phyloP scores from a whole-genome alignment of 2,888 invertebrate genomes.

The Limnephilus lunatus region DNA sequence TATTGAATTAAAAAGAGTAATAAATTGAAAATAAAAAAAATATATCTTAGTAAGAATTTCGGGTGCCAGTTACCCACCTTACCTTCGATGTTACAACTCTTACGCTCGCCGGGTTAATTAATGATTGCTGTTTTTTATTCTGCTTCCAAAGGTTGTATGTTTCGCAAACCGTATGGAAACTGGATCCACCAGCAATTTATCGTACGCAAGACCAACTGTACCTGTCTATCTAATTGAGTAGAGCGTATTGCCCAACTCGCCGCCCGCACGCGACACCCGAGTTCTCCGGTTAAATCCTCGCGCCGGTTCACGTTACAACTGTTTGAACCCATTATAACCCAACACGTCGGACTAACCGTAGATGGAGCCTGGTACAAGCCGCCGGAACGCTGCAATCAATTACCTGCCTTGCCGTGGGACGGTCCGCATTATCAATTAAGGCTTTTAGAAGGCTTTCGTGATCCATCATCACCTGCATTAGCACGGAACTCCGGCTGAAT shows the following conservation, averaged over 20 bases:
- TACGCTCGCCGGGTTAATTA: too few relatives aligned
- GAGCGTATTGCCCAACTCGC: neutral
- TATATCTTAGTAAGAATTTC: too few relatives aligned
- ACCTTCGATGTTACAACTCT: too few relatives aligned
- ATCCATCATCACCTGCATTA: slow-evolving; percentile 50
- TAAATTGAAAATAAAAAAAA: too few relatives aligned
- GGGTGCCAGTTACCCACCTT: too few relatives aligned
- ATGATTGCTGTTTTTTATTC: neutral
- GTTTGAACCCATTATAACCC: slow-evolving; percentile 58
- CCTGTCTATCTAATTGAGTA: slow-evolving; percentile 2
- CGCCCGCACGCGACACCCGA: neutral
- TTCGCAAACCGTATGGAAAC: neutral
- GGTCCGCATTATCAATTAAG: slow-evolving; percentile 52
- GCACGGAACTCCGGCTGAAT: neutral
- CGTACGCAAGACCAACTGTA: neutral
- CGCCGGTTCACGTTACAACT: slow-evolving; percentile 51
- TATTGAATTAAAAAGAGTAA: too few relatives aligned
- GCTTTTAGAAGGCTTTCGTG: slow-evolving; percentile 48
- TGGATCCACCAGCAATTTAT: neutral
- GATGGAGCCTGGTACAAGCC: slow-evolving; percentile 25
- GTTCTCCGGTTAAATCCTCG: slow-evolving; percentile 24
- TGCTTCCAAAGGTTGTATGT: neutral
- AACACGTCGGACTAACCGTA: slow-evolving; percentile 56
- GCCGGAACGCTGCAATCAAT: slow-evolving; percentile 53
- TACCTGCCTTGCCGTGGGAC: slow-evolving; percentile 37